Evolutionary conservation across 2,888 invertebrate species (phyloP), one percentile per base, ranked within the genome.

Genomic region (Orthosia gothica): DNA sequence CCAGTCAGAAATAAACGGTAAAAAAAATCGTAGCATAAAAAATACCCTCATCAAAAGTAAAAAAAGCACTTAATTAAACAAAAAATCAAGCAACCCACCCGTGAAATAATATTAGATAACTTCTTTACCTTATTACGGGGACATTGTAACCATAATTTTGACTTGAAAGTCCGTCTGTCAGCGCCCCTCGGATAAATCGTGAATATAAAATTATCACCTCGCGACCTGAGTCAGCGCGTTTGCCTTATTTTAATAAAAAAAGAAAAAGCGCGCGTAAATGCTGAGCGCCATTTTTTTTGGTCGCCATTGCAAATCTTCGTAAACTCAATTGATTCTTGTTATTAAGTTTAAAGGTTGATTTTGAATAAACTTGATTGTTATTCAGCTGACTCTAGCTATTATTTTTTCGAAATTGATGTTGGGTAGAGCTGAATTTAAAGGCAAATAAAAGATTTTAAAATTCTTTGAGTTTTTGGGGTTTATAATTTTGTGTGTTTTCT

Each of bases 181-280:
- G 87, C 87, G 71, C 74, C 80, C 79, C 76, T 82, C 83, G 81
- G 80, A 88, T 89, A 90, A 89, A 89, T 89, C 86, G 79, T 93
- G 94, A 95, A 95, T 94, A 94, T 94, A 94, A 95, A 95, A 95
- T 96, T 94, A 94, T 95, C 95, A 92, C 95, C 93, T 91, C 85
- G 87, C 77, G 82, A 83, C 76, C 92, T 89, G 91, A 92, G 87
- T 93, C 94, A 91, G 94, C 94, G 88, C 89, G 89, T 93, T 94
- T 94, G 94, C 93, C 94, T 93, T 91, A 93, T 95, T 95, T 95
- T 93, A 94, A 94, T 94, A 95, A 93, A 94, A 94, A 92, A 91
- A 91, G 78, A 83, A 88, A 91, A 91, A 86, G 85, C 88, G 89
- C 68, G 91, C 91, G 70, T 80, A 82, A 89, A 86, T 77, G 91